Evolutionary conservation across 2,113 vertebrate genomes (phyloP), one percentile per base, ranked within the genome.

Genomic region (Datnioides undecimradiatus): DNA sequence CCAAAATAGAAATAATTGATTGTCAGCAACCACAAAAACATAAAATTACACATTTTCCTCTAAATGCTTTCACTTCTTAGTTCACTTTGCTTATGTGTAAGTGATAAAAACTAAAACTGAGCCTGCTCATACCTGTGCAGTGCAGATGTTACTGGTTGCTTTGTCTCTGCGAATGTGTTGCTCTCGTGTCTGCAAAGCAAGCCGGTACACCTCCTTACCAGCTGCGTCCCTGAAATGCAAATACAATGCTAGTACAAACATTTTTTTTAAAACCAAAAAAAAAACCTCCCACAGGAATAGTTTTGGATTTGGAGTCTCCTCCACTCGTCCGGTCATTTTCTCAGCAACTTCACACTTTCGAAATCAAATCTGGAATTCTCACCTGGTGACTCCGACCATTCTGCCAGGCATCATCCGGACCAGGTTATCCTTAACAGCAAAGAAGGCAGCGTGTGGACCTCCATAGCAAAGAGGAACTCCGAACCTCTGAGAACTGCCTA

Each of bases 61-160:
- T 13, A 36, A 67, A 33, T 19, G 0, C 34, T 34, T 33, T 19
- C 3, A 21, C 29, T 34, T 11, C 10, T 38, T 23, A 38, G 9
- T 58, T 58, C 4, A 46, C 13, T 71, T 45, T 23, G 3, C 17
- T 41, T 52, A 13, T n/a, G n/a, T 21, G 17, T 13, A 48, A 62
- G 45, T 27, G 49, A 57, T 40, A 31, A 17, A 48, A 31, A 23
- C 11, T 41, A 41, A 23, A 58, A 6, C 5, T 43, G 5, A 57
- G 0, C n/a, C 2, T 63, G 48, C 40, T 1, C 33, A 16, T 89
- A 97, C 98, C 96, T 99, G 98, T 40, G 98, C 97, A 0, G 98
- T 99, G 79, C 98, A 99, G 88, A 99, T 99, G 89, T 99, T 99
- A 95, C 98, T 99, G 57, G 98, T 99, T 46, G 98, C 98, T 88